Conservation (phyloP, 2,797 vertebrate species). For the Agapornis canus region DNA sequence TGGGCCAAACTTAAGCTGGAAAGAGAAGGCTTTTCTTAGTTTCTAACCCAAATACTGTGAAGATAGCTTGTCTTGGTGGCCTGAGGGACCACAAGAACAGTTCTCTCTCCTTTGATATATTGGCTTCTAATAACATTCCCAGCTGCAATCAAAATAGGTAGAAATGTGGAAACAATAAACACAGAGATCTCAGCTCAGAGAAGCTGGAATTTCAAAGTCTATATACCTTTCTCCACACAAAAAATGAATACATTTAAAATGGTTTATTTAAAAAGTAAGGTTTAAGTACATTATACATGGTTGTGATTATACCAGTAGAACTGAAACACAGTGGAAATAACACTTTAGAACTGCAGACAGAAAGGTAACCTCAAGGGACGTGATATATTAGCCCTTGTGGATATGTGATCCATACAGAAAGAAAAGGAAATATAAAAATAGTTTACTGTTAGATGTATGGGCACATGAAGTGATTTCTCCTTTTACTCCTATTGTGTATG, state of each 20-base stretch:
- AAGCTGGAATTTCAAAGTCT: not conserved
- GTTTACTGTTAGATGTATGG: conserved; percentile 16
- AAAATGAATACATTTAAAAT: conserved; percentile 73
- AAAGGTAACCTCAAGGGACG: conserved; percentile 62
- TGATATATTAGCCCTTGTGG: conserved; percentile 72
- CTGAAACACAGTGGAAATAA: conserved; percentile 69
- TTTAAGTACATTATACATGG: conserved; percentile 73
- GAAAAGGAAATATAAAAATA: conserved; percentile 52
- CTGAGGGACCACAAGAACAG: not conserved
- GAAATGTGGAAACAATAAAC: not conserved
- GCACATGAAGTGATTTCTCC: conserved; percentile 11
- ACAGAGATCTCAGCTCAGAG: not conserved
- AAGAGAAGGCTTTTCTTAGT: not conserved
- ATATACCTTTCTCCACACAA: conserved; percentile 22
- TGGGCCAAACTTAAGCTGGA: not conserved
- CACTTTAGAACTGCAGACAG: conserved; percentile 60
- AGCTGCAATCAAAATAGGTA: not conserved
- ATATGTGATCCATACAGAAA: conserved; percentile 64
- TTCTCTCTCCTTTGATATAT: not conserved
- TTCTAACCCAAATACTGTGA: not conserved
- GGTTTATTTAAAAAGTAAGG: conserved; percentile 79
- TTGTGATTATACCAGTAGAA: conserved; percentile 68
- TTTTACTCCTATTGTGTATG: not conserved
- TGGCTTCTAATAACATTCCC: not conserved
- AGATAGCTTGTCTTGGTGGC: not conserved